These are phyloP conservation scores for Tenthredo mesomela DNA, from an alignment of 2,888 invertebrate genomes.

Conservation along the genomic window DNA sequence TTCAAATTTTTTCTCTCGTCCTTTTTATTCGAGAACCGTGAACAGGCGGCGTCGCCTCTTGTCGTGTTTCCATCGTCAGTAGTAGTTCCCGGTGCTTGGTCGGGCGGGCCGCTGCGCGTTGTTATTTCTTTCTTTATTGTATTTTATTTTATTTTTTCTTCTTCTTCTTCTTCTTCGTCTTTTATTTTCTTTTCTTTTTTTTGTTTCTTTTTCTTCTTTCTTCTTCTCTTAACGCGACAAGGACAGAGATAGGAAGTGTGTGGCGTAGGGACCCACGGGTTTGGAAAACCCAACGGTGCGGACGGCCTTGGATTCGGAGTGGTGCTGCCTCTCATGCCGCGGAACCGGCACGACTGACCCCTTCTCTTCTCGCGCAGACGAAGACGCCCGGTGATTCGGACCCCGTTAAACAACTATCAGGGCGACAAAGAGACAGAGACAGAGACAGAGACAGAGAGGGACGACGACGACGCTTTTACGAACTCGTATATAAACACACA, in stretches of 20 bases:
- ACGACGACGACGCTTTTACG: background rate
- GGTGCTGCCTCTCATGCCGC: background rate
- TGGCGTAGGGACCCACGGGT: conserved; percentile 63
- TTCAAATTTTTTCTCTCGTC: background rate
- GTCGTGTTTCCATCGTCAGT: background rate
- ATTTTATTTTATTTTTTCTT: background rate
- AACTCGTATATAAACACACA: background rate
- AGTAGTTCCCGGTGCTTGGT: conserved; percentile 23
- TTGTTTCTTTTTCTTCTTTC: background rate
- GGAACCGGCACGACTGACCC: background rate
- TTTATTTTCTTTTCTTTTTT: background rate
- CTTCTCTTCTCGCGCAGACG: conserved; percentile 34
- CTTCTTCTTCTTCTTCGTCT: background rate
- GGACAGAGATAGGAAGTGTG: conserved; percentile 72
- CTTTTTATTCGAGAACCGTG: background rate
- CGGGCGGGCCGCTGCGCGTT: background rate
- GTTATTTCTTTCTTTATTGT: background rate
- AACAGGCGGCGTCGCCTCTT: background rate
- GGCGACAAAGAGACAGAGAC: conserved; percentile 56
- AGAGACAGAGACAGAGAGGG: background rate
- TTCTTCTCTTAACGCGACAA: conserved; percentile 55
- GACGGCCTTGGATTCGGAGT: conserved; percentile 69
- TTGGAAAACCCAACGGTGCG: conserved; percentile 71
- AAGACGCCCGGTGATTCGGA: conserved; percentile 46
- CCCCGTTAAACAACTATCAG: conserved; percentile 67